Conservation (phyloP, 2,888 invertebrate genomes). For the Agrilus biguttatus region DNA sequence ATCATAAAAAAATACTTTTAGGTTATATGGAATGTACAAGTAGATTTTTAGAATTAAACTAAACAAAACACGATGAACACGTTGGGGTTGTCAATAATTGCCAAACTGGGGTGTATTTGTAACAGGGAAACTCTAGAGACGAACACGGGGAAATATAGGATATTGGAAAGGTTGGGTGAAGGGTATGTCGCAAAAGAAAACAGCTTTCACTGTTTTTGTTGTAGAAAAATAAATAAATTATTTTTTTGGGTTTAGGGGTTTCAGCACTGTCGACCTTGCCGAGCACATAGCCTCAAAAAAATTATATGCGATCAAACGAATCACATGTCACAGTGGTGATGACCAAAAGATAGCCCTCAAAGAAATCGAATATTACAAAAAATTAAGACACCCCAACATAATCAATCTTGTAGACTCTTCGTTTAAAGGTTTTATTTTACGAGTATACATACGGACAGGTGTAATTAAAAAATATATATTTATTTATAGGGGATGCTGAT, state of each 20-base stretch:
- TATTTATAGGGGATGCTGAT: conserved; percentile 37
- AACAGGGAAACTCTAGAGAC: conserved; percentile 55
- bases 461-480: neutral
- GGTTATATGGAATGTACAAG: neutral
- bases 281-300: conserved; percentile 51
- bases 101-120: conserved; percentile 65
- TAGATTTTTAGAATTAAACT: neutral
- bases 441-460: too few relatives aligned
- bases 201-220: conserved; percentile 1
- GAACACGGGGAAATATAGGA: conserved; percentile 53
- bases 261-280: conserved; percentile 64
- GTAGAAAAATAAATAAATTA: neutral
- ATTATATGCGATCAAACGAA: conserved; percentile 62
- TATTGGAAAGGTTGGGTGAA: conserved; percentile 58
- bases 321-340: conserved; percentile 63
- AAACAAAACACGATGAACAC: conserved; percentile 41
- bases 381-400: conserved; percentile 57
- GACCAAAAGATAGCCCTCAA: conserved; percentile 57
- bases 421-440: conserved; percentile 42
- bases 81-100: conserved; percentile 50
- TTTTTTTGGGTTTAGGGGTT: conserved; percentile 45
- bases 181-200: conserved; percentile 46
- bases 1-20: neutral
- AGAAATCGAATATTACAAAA: conserved; percentile 60
- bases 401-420: conserved; percentile 56